Percentiles rank a stretch among this genome's conserved stretches.
Conservation (phyloP, 1,140 invertebrate genomes). For the Sycophaga agraensis region DNA sequence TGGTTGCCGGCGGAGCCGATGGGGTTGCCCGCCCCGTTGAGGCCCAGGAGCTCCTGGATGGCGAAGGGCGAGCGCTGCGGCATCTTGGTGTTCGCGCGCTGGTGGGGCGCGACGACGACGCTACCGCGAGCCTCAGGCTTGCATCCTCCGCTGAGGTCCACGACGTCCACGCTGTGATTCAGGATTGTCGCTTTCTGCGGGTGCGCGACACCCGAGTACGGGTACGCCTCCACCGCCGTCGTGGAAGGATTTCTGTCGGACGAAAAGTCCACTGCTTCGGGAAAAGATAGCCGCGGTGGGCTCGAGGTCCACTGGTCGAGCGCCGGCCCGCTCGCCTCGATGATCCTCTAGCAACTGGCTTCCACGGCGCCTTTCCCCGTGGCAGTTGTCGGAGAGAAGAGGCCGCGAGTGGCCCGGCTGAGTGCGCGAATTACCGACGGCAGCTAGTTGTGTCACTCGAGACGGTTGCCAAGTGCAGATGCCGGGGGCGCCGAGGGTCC, state of each 20-base stretch:
- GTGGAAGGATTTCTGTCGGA: too few relatives aligned
- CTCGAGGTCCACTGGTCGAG: too few relatives aligned
- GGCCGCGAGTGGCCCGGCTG: too few relatives aligned
- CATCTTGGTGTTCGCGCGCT: constrained; percentile 52
- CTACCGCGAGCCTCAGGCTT: constrained; percentile 26
- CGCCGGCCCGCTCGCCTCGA: neutral
- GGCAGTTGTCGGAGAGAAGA: too few relatives aligned
- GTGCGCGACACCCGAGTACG: neutral
- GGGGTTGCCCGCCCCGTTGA: constrained; percentile 56
- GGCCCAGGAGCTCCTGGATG: constrained; percentile 85
- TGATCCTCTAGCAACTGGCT: neutral
- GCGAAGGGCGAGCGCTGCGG: constrained; percentile 87
- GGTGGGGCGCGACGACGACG: constrained; percentile 23
- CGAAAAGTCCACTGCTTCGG: too few relatives aligned
- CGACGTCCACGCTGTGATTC: constrained; percentile 29
- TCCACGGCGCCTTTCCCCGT: neutral
- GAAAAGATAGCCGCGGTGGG: too few relatives aligned
- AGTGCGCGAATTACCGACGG: neutral
- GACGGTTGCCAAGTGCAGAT: too few relatives aligned
- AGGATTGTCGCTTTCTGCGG: constrained; percentile 21
- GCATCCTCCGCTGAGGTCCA: constrained; percentile 31
- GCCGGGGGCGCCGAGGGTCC: too few relatives aligned
- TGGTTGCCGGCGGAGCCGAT: constrained; percentile 38
- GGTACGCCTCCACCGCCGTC: neutral
- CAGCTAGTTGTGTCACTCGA: neutral